phyloP scores from a whole-genome alignment of 2,113 vertebrate species.

The Centrocercus urophasianus region DNA sequence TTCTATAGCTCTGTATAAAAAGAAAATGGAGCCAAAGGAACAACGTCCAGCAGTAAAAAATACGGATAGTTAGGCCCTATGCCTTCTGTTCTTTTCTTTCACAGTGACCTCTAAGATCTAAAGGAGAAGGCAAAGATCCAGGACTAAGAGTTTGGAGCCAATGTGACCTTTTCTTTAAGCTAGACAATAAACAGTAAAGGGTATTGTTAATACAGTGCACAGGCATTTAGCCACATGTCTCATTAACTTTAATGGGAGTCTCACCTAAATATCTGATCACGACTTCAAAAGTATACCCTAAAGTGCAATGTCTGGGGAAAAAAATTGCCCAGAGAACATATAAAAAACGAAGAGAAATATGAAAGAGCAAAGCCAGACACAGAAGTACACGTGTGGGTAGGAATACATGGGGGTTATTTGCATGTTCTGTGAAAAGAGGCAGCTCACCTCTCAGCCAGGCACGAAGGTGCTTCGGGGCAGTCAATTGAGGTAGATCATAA shows the following conservation, averaged over 20 bases:
- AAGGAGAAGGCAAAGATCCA: slow-evolving; percentile 8
- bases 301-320: neutral
- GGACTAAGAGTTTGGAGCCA: slow-evolving; percentile 16
- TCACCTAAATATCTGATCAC: slow-evolving; percentile 54
- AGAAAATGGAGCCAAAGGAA: neutral
- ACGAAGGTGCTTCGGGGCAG: neutral
- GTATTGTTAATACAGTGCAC: slow-evolving; percentile 24
- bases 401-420: neutral
- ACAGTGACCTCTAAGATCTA: neutral
- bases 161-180: slow-evolving; percentile 54
- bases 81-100: neutral
- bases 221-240: slow-evolving; percentile 65
- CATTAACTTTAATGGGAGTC: slow-evolving; percentile 70
- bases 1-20: slow-evolving; percentile 10
- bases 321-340: neutral
- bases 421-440: neutral
- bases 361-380: neutral
- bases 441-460: neutral
- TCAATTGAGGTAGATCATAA: neutral
- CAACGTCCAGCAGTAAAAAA: neutral
- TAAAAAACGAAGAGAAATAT: neutral
- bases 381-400: neutral
- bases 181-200: slow-evolving; percentile 60
- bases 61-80: neutral
- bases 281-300: neutral